Evolutionary conservation across 2,888 invertebrate species (phyloP).

Genomic region (Orthosia gothica): DNA sequence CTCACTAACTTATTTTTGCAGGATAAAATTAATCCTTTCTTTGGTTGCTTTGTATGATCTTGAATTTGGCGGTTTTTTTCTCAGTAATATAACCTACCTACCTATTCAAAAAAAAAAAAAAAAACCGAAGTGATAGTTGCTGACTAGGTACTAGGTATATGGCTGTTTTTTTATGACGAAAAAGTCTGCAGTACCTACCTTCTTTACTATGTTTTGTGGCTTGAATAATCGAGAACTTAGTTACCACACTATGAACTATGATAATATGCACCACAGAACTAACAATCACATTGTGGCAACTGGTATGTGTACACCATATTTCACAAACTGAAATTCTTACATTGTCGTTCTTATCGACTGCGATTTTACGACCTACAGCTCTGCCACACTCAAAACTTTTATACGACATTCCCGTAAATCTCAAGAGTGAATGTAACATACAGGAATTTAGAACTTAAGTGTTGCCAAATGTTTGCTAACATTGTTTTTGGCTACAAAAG

Average conservation of each 20-base stretch:
- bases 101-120: too few relatives aligned
- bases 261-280: too few relatives aligned
- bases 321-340: slow-evolving; percentile 56
- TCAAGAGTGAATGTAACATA: slow-evolving; percentile 34
- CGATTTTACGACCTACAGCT: slow-evolving; percentile 60
- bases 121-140: neutral
- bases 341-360: slow-evolving; percentile 57
- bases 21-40: too few relatives aligned
- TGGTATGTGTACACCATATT: slow-evolving; percentile 45
- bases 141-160: neutral
- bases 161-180: neutral
- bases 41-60: too few relatives aligned
- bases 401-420: slow-evolving; percentile 29
- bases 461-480: slow-evolving; percentile 26
- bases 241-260: slow-evolving; percentile 2
- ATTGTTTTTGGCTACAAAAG: slow-evolving; percentile 5
- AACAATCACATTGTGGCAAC: slow-evolving; percentile 28
- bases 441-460: slow-evolving; percentile 23
- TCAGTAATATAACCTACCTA: too few relatives aligned
- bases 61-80: too few relatives aligned
- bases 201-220: neutral
- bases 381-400: slow-evolving; percentile 33
- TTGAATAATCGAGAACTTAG: neutral
- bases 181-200: neutral
- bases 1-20: too few relatives aligned